Evolutionary conservation across 2,888 invertebrate species (phyloP).

Genomic region (Heliconius hortense): DNA sequence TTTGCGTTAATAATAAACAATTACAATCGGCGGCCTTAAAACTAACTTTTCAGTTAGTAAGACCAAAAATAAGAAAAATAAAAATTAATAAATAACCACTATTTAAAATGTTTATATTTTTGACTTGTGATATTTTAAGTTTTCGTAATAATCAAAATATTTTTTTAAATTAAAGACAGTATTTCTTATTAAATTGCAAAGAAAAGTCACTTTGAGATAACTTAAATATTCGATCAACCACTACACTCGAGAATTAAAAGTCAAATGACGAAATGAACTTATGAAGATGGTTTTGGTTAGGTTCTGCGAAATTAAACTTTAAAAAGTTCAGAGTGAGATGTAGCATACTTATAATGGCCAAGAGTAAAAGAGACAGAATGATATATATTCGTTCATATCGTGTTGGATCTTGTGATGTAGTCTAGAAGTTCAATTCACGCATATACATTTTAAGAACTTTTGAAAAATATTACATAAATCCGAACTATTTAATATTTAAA

Average conservation of each 20-base stretch:
- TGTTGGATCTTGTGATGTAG: not conserved
- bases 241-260: not conserved
- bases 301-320: not conserved
- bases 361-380: not conserved
- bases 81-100: slow-evolving; percentile 33
- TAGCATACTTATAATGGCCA: not conserved
- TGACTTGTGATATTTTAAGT: not conserved
- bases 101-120: slow-evolving; percentile 8
- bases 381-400: not conserved
- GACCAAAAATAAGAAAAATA: slow-evolving; percentile 54
- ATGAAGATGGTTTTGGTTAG: not conserved
- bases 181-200: not conserved
- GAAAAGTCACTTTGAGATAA: slow-evolving; percentile 1
- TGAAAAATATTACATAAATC: not conserved
- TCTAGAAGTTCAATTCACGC: not conserved
- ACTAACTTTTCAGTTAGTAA: slow-evolving; percentile 50
- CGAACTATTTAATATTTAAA: too few species aligned
- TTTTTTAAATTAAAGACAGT: not conserved
- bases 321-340: not conserved
- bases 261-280: not conserved
- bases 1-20: slow-evolving; percentile 32
- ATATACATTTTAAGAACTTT: not conserved
- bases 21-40: slow-evolving; percentile 55
- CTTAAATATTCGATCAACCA: not conserved
- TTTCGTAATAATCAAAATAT: not conserved